Evolutionary conservation across 2,888 invertebrate species (phyloP).

Genomic region (Chrysolina haemoptera): DNA sequence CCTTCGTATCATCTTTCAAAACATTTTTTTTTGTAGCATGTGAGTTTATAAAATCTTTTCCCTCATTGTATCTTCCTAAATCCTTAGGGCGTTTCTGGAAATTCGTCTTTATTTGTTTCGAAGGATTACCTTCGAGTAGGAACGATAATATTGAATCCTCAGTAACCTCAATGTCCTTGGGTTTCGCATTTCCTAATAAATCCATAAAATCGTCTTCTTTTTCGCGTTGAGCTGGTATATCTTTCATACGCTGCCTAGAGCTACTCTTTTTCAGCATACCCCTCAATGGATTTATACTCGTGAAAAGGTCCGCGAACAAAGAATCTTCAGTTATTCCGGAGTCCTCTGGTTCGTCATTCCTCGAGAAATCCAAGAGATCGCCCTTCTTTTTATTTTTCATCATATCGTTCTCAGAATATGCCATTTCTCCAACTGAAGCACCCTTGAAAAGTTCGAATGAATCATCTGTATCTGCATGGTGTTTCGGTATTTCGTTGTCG

Average conservation of each 20-base stretch:
- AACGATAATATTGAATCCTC: constrained; percentile 3
- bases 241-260: neutral
- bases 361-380: neutral
- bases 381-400: neutral
- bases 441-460: neutral
- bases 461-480: neutral
- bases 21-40: neutral
- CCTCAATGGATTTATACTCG: neutral
- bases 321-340: neutral
- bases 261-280: neutral
- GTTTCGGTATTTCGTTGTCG: neutral
- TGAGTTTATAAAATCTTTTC: neutral
- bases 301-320: neutral
- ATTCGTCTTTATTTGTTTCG: neutral
- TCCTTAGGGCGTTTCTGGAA: neutral
- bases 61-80: neutral
- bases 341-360: neutral
- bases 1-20: neutral
- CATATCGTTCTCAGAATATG: neutral
- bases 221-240: neutral
- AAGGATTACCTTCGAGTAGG: neutral
- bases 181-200: neutral
- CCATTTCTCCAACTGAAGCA: neutral
- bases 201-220: neutral
- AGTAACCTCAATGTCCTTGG: neutral